Percentiles rank a stretch among this genome's conserved stretches.
Evolutionary conservation across 2,888 invertebrate genomes (phyloP).

Genomic region (Hedychridium roseum): DNA sequence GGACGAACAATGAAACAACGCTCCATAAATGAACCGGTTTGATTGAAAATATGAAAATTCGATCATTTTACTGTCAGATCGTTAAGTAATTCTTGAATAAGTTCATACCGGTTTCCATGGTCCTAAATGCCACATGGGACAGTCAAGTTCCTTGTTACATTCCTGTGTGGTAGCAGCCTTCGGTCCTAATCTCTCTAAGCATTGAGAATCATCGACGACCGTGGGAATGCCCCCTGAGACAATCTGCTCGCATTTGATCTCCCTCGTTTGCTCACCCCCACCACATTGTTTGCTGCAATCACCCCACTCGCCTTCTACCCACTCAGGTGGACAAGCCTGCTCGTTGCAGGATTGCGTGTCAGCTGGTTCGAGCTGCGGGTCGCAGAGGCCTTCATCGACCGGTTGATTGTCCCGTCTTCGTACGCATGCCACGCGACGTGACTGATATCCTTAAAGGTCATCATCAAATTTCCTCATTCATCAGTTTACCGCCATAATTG

Average conservation of each 20-base stretch:
- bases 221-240: conserved; percentile 76
- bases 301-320: conserved; percentile 83
- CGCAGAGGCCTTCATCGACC: conserved; percentile 82
- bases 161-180: conserved; percentile 75
- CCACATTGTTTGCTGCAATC: conserved; percentile 86
- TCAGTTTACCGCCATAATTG: too few relatives aligned
- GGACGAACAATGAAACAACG: too few relatives aligned
- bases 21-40: too few relatives aligned
- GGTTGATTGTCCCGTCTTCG: conserved; percentile 75
- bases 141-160: conserved; percentile 80
- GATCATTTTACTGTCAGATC: conserved; percentile 4
- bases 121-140: conserved; percentile 87
- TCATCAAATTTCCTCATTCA: too few relatives aligned
- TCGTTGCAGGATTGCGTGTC: conserved; percentile 77
- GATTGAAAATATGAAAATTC: too few relatives aligned
- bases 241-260: conserved; percentile 83
- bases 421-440: conserved; percentile 82
- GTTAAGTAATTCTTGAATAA: neutral
- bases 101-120: conserved; percentile 87
- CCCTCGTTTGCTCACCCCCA: conserved; percentile 74
- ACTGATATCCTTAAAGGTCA: conserved; percentile 80
- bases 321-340: conserved; percentile 81
- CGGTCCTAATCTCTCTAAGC: conserved; percentile 72
- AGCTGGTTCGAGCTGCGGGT: conserved; percentile 76
- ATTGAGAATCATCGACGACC: conserved; percentile 79